These are phyloP conservation scores for Bombus sibiricus DNA, from an alignment of 1,140 invertebrate species.

Conservation along the genomic window DNA sequence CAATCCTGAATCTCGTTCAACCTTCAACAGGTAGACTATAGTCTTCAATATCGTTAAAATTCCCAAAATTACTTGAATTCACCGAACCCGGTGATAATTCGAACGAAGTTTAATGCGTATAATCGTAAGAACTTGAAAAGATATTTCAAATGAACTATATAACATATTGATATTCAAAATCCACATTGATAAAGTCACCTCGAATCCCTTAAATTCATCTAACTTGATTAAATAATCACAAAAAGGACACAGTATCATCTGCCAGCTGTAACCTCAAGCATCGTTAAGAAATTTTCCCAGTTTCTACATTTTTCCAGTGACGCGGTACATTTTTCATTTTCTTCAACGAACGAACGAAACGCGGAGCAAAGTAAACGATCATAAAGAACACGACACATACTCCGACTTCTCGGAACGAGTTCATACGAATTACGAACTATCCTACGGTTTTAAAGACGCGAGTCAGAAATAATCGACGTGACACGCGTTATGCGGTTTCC, in stretches of 20 bases:
- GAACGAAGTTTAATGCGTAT: not conserved
- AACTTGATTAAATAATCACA: not conserved
- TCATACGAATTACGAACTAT: not conserved
- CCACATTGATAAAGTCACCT: too few relatives aligned
- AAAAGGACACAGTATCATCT: not conserved
- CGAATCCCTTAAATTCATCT: not conserved
- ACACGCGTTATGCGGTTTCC: too few relatives aligned
- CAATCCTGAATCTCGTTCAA: too few relatives aligned
- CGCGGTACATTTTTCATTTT: not conserved
- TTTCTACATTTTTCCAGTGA: not conserved
- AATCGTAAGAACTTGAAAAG: not conserved
- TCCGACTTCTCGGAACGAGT: too few relatives aligned
- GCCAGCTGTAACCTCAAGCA: conserved; percentile 14
- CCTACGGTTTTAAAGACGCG: not conserved
- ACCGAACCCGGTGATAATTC: too few relatives aligned
- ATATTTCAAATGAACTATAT: not conserved
- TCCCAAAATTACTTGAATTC: not conserved
- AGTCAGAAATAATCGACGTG: conserved; percentile 9
- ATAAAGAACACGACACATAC: not conserved
- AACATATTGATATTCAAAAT: too few relatives aligned
- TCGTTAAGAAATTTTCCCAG: not conserved
- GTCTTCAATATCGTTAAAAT: not conserved
- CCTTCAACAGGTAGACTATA: too few relatives aligned
- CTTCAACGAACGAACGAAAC: not conserved
- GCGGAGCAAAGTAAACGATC: not conserved